Evolutionary conservation across 2,888 invertebrate species (phyloP), one percentile per base, ranked within the genome.

Genomic region (Orchesellides sinensis): DNA sequence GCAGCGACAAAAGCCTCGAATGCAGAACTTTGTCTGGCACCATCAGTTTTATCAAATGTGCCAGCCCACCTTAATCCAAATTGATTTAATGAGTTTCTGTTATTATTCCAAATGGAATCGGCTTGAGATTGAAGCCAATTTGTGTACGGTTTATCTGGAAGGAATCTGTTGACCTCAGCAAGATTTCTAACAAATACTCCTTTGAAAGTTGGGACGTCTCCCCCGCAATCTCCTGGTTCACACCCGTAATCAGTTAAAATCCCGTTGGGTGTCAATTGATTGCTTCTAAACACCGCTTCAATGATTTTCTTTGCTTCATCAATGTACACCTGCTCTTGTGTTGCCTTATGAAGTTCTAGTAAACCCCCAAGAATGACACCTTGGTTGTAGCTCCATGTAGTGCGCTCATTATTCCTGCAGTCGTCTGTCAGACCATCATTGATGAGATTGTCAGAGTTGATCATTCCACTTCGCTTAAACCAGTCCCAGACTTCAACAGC

Each of bases 311-410:
- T 73, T 0, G 87, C 87, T 52, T 72, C 82, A 12, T 29, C 45
- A 6, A 86, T 23, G 23, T 85, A 87, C 14, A 5, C 29, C 1
- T 23, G 17, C 29, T 84, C 69, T 4, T 61, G 56, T 10, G 84
- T 80, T 0, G 84, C 87, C n/a, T 75, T 75, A 19, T 63, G 29
- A 5, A 87, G 68, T 27, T 86, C 85, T 1, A 86, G 75, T 4
- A 86, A 69, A 1, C 84, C 87, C 12, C 87, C 86, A 17, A 86
- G 69, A 47, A 86, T 86, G 0, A 86, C 85, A 8, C 86, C 87
- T 65, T 87, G 87, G 54, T 87, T 87, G 49, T 87, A 87, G 8
- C 85, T 85, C 87, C 87, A 87, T 3, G 86, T 83, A 0, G 74
- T 80, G 0, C 29, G 56, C 8, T 81, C 81, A 73, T 87, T 87